Percentiles rank a stretch among this genome's conserved stretches.
Conservation (phyloP, 2,797 vertebrate genomes). For the Melanotaenia maccullochi region DNA sequence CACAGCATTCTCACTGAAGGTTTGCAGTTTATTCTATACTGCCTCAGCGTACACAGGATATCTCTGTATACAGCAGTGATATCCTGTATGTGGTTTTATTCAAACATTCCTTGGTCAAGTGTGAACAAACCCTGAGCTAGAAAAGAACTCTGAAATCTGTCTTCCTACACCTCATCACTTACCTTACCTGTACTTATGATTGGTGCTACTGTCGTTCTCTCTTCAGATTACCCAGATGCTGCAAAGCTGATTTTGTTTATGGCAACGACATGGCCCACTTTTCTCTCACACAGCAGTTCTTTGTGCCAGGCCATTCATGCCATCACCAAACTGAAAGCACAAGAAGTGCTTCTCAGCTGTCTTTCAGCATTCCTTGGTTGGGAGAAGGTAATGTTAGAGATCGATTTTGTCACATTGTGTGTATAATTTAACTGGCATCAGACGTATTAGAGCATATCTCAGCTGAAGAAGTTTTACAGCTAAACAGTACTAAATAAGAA, state of each 20-base stretch:
- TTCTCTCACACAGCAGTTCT: conserved; percentile 83
- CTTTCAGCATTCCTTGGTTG: conserved; percentile 87
- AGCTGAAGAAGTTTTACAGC: background rate
- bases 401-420: background rate
- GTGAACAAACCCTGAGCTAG: background rate
- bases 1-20: conserved; percentile 93
- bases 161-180: background rate
- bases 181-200: background rate
- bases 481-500: background rate
- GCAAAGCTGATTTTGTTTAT: conserved; percentile 91
- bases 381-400: conserved; percentile 85
- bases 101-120: too few relatives aligned
- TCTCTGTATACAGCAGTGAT: background rate
- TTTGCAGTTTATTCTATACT: conserved; percentile 54
- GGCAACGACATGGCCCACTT: conserved; percentile 88
- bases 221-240: conserved; percentile 88
- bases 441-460: background rate
- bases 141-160: background rate
- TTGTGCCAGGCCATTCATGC: conserved; percentile 91
- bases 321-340: conserved; percentile 84
- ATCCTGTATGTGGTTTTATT: background rate
- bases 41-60: background rate
- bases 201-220: conserved; percentile 10
- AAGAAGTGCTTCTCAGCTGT: conserved; percentile 80
- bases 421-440: background rate